Base-by-base conservation (phyloP, 2,113 vertebrate genomes). In the Rhineura floridana region DNA sequence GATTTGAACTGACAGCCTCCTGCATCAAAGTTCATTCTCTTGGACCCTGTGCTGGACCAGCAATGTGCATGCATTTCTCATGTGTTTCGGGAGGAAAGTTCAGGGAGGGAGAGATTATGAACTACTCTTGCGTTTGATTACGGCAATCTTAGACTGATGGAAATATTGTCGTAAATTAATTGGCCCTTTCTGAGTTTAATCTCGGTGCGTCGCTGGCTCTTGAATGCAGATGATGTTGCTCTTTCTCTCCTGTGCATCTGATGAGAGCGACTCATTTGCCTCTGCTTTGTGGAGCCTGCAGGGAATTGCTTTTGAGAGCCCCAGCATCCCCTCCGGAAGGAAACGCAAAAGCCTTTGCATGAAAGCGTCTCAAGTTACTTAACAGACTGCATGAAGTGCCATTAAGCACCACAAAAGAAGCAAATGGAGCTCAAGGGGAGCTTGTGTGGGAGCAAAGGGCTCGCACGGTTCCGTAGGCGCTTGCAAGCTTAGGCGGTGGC, bases 331-430 rank as follows among this genome's bases (percentile, higher is more conserved):
- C 67, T 46, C 63, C 10, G 15, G 69, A 55, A 25, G 3, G 19
- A 19, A 81, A 46, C 3, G 2, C 25, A 6, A 7, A 25, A 91
- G 52, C 85, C 86, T 75, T 25, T 76, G 17, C 62, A 8, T 86
- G 55, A 78, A 92, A 69, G 48, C 70, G 93, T 82, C 69, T 46
- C 0, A 62, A 91, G 92, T 91, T 91, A 87, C 91, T 88, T 79
- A 88, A 77, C 50, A 86, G 91, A 87, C 83, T 94, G 92, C 92
- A 90, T 90, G 81, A 92, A 94, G 91, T 78, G 84, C 87, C 93
- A 15, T 94, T 94, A 89, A 92, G 65, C 88, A 75, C 81, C 72
- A 36, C 90, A 90, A 93, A 92, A 88, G 78, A 39, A 0, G 72
- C 90, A 86, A 83, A 78, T 17, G 79, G 92, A 87, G 50, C 78